Evolutionary conservation across 2,113 vertebrate species (phyloP).

Genomic region (Osmerus mordax): DNA sequence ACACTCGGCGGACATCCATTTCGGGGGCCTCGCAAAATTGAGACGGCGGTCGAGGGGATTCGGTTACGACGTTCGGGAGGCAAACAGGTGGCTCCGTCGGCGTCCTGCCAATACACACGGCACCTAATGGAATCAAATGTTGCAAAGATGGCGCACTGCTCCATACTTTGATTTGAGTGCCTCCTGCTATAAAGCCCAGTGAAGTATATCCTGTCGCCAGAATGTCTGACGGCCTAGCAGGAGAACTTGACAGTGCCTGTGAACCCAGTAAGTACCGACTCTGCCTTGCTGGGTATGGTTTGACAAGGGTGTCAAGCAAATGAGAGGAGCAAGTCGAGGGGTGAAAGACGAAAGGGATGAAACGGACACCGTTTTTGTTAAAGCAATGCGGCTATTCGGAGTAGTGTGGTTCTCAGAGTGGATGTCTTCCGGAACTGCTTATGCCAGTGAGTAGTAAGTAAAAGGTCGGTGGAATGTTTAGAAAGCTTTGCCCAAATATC

Average conservation of each 20-base stretch:
- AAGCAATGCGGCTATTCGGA: conserved; percentile 29
- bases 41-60: conserved; percentile 39
- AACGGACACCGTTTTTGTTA: conserved; percentile 30
- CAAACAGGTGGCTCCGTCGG: conserved; percentile 62
- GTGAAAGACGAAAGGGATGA: conserved; percentile 12
- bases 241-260: conserved; percentile 50
- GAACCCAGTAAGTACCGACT: conserved; percentile 55
- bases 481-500: conserved; percentile 30
- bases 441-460: conserved; percentile 16
- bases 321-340: conserved; percentile 45
- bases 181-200: conserved; percentile 45
- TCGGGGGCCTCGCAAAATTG: conserved; percentile 45
- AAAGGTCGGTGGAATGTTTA: conserved; percentile 30
- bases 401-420: conserved; percentile 2
- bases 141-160: conserved; percentile 56
- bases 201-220: conserved; percentile 33
- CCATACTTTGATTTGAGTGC: conserved; percentile 53
- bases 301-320: conserved; percentile 60
- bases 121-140: conserved; percentile 60
- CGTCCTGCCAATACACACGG: conserved; percentile 43
- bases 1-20: conserved; percentile 44
- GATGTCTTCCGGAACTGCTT: conserved; percentile 13
- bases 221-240: conserved; percentile 30
- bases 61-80: conserved; percentile 24
- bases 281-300: conserved; percentile 42